Base-by-base conservation (phyloP, 1,140 invertebrate species). In the Drosophila guanche region DNA sequence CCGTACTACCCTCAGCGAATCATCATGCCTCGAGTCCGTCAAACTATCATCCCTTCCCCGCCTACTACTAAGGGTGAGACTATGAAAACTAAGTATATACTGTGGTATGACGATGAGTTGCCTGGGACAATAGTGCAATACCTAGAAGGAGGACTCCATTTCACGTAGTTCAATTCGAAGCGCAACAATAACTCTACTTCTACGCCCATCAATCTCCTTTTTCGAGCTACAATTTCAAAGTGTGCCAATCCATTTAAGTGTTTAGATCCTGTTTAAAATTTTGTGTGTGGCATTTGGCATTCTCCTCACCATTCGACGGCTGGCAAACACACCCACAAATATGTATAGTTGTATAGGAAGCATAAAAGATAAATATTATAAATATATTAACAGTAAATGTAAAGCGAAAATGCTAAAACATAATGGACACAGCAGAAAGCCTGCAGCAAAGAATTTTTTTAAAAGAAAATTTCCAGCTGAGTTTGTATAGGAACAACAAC, bases 1-100 rank as follows among this genome's bases (percentile, higher is more conserved):
- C 89, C 1, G 90, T 91, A 2, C 45, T 91, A 54, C 88, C 91
- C 2, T 90, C 90, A 8, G 79, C 91, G 27, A 91, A 90, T 68
- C 91, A 91, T 66, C 89, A 91, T 65, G 75, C 91, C 76, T 89
- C 90, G 59, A 91, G 91, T 90, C 91, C 90, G 45, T 90, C 90
- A 33, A 91, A 91, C 43, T 91, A 91, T 73, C 91, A 91, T 72
- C 91, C 91, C 14, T 91, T 91, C 70, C 90, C 91, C 7, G 91
- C 91, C 47, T 91, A 91, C 56, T 91, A 91, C 60, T 91, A 90
- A 62, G 65, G 45, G 7, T 48, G 14, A 3, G 10, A 7, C 0
- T 22, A 29, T 25, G 5, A 29, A 20, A 20, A 20, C 16, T 20
- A 20, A 20, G 6, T 7, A 29, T 2, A 29, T 7, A 6, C 27